Conservation (phyloP, 2,888 invertebrate genomes). For the Drosophila colorata region DNA sequence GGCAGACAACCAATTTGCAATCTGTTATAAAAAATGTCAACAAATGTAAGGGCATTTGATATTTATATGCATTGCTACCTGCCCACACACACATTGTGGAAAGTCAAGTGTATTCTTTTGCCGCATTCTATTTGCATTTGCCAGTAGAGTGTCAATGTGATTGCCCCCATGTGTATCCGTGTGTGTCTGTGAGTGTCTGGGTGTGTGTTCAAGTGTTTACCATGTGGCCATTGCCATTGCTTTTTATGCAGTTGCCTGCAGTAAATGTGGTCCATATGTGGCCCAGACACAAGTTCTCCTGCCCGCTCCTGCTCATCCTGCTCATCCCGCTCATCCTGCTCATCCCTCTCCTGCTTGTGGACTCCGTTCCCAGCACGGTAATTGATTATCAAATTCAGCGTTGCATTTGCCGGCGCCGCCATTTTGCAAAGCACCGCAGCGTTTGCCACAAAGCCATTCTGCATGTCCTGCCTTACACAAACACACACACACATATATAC, state of each 20-base stretch:
- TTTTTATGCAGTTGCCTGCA: slow-evolving; percentile 49
- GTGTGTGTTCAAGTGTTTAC: slow-evolving; percentile 16
- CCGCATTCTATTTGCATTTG: slow-evolving; percentile 47
- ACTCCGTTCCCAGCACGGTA: slow-evolving; percentile 48
- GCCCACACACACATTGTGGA: slow-evolving; percentile 17
- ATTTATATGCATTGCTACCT: slow-evolving; percentile 63
- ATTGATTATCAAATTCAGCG: slow-evolving; percentile 80
- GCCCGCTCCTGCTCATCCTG: neutral
- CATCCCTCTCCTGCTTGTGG: neutral
- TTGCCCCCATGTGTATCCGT: slow-evolving; percentile 19
- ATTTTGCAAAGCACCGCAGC: slow-evolving; percentile 44
- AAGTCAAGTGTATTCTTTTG: slow-evolving; percentile 62
- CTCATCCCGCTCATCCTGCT: neutral
- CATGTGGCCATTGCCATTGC: slow-evolving; percentile 37
- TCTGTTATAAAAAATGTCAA: slow-evolving; percentile 71
- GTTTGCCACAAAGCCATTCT: slow-evolving; percentile 43
- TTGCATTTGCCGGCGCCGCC: slow-evolving; percentile 56
- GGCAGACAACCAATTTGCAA: slow-evolving; percentile 70
- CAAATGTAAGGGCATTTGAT: slow-evolving; percentile 57
- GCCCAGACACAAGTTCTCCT: slow-evolving; percentile 25
- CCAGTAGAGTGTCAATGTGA: slow-evolving; percentile 43
- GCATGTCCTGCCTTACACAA: slow-evolving; percentile 21
- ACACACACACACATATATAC: neutral
- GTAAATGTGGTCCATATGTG: slow-evolving; percentile 61
- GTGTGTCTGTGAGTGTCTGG: slow-evolving; percentile 16